Evolutionary conservation across 2,113 vertebrate genomes (phyloP).

Genomic region (Colossoma macropomum): DNA sequence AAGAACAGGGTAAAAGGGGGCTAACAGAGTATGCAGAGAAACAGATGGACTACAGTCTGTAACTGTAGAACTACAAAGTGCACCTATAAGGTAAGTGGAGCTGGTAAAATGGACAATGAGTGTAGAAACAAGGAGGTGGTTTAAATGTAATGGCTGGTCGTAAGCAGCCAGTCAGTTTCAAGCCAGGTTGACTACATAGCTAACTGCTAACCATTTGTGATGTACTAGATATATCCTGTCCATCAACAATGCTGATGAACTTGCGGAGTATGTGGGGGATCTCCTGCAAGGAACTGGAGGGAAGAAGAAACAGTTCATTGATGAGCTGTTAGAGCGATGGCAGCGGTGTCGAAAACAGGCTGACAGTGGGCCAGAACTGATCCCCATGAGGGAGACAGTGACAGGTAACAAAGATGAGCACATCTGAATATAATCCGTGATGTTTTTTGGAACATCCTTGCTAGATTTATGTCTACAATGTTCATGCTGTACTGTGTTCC

Average conservation of each 20-base stretch:
- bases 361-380: slow-evolving; percentile 60
- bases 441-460: neutral
- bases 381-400: slow-evolving; percentile 68
- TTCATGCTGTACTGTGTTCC: neutral
- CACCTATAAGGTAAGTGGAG: too few species aligned
- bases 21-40: too few species aligned
- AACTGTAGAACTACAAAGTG: too few species aligned
- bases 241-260: slow-evolving; percentile 88
- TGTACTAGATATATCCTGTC: slow-evolving; percentile 88
- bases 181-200: neutral
- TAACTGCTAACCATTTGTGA: neutral
- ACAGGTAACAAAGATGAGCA: slow-evolving; percentile 58
- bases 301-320: slow-evolving; percentile 84
- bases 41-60: too few species aligned
- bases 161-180: too few species aligned
- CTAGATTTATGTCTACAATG: neutral
- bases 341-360: slow-evolving; percentile 70
- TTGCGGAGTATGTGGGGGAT: slow-evolving; percentile 90
- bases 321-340: slow-evolving; percentile 87
- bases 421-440: neutral
- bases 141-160: too few species aligned
- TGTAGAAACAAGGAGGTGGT: too few species aligned
- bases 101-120: too few species aligned
- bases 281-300: slow-evolving; percentile 90
- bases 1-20: too few species aligned